These are phyloP conservation scores for Plemyria rubiginata DNA, from an alignment of 2,888 invertebrate genomes.

Conservation along the genomic window DNA sequence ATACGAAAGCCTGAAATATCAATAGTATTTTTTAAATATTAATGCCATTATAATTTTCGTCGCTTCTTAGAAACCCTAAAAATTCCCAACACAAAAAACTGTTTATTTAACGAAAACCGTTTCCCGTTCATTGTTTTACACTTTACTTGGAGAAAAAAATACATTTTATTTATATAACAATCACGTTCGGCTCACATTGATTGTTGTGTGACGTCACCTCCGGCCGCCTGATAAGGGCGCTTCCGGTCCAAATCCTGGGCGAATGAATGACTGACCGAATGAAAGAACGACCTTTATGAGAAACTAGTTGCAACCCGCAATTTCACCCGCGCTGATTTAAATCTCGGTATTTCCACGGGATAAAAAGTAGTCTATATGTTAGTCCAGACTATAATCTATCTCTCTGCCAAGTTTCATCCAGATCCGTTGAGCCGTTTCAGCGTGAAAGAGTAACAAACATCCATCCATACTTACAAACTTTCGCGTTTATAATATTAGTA, in stretches of 20 bases:
- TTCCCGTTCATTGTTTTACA: slow-evolving; percentile 75
- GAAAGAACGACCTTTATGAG: slow-evolving; percentile 59
- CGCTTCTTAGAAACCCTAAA: slow-evolving; percentile 23
- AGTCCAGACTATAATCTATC: too few relatives aligned
- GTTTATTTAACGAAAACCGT: slow-evolving; percentile 53
- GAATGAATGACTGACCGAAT: slow-evolving; percentile 61
- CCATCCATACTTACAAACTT: too few relatives aligned
- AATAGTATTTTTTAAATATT: too few relatives aligned
- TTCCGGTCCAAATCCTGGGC: slow-evolving; percentile 77
- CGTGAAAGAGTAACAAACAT: too few relatives aligned
- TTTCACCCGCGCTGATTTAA: too few relatives aligned
- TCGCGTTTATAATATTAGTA: too few relatives aligned
- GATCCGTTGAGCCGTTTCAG: too few relatives aligned
- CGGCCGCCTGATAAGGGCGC: slow-evolving; percentile 76
- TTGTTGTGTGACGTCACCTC: slow-evolving; percentile 79
- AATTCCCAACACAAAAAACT: slow-evolving; percentile 45
- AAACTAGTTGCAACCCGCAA: too few relatives aligned
- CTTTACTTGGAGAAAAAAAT: slow-evolving; percentile 58
- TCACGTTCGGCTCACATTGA: slow-evolving; percentile 76
- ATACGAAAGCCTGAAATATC: too few relatives aligned
- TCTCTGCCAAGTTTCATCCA: too few relatives aligned
- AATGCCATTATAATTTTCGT: not conserved
- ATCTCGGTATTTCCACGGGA: too few relatives aligned
- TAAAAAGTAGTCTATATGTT: too few relatives aligned
- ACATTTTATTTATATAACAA: slow-evolving; percentile 76